Evolutionary conservation across 2,113 vertebrate genomes (phyloP).

Genomic region (Paradoxurus hermaphroditus): DNA sequence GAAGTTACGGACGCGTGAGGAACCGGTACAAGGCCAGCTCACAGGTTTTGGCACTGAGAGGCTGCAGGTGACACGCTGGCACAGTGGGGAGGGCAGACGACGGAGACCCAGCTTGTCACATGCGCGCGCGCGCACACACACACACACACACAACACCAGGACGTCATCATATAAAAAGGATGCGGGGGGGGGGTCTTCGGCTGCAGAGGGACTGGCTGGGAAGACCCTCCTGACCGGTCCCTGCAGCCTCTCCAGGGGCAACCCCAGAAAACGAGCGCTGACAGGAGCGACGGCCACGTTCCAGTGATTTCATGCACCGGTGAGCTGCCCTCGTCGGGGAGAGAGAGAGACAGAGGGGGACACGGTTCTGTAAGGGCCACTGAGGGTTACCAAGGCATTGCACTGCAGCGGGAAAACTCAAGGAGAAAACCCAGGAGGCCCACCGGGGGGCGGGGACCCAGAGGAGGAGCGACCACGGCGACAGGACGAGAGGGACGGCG

Average conservation of each 20-base stretch:
- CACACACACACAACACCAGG: neutral
- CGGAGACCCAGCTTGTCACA: neutral
- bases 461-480: slow-evolving; percentile 67
- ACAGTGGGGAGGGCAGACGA: neutral
- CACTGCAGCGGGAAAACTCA: slow-evolving; percentile 60
- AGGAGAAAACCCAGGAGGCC: slow-evolving; percentile 40
- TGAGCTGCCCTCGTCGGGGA: slow-evolving; percentile 11
- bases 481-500: slow-evolving; percentile 79
- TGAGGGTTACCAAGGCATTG: slow-evolving; percentile 73
- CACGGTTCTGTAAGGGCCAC: slow-evolving; percentile 73
- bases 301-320: slow-evolving; percentile 74
- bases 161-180: neutral
- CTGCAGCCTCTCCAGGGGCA: neutral
- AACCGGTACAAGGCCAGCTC: neutral
- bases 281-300: neutral
- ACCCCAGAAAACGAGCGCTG: slow-evolving; percentile 4
- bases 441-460: slow-evolving; percentile 62
- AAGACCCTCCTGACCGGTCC: neutral
- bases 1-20: neutral
- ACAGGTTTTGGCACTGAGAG: neutral
- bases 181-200: neutral
- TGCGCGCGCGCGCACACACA: accelerated
- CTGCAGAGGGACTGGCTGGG: slow-evolving; percentile 4
- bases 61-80: neutral
- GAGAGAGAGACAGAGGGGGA: neutral